Evolutionary conservation across 2,113 vertebrate genomes (phyloP).

Genomic region (Hippotragus niger): DNA sequence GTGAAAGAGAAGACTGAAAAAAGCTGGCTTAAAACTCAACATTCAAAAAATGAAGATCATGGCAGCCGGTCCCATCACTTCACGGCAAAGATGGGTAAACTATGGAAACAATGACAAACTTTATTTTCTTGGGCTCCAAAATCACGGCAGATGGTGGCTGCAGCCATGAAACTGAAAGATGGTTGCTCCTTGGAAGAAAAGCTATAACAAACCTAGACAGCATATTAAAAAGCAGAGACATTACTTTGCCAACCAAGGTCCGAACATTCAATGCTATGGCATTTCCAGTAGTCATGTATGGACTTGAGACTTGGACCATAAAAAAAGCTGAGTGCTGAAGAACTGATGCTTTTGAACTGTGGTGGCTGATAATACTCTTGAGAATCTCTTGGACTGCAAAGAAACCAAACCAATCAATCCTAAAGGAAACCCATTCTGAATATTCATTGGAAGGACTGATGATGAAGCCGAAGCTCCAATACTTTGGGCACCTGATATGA

Average conservation of each 20-base stretch:
- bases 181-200: not conserved
- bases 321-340: accelerated
- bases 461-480: not conserved
- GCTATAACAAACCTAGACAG: not conserved
- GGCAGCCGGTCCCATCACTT: not conserved
- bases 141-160: not conserved
- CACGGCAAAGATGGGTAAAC: not conserved
- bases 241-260: not conserved
- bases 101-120: not conserved
- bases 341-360: not conserved
- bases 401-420: not conserved
- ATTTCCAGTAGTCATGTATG: not conserved
- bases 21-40: not conserved
- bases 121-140: not conserved
- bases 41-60: not conserved
- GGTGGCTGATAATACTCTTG: not conserved
- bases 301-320: not conserved
- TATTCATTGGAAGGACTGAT: not conserved
- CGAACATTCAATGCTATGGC: not conserved
- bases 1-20: not conserved
- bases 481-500: not conserved
- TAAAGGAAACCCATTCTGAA: not conserved
- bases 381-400: not conserved
- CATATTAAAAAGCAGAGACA: not conserved
- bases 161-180: not conserved